phyloP scores from a whole-genome alignment of 2,888 invertebrate genomes.

The Idaea biselata region DNA sequence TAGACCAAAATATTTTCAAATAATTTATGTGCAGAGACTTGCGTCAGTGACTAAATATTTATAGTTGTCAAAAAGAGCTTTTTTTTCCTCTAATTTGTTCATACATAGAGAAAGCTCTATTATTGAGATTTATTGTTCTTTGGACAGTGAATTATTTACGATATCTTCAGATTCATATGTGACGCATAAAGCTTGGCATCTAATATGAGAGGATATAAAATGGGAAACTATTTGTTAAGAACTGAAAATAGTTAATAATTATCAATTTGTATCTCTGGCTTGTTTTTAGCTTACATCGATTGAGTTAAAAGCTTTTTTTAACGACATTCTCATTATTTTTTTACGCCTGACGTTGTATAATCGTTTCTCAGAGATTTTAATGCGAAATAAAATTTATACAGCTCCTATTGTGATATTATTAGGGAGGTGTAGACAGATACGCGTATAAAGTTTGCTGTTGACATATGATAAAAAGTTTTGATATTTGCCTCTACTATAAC shows the following conservation, averaged over 20 bases:
- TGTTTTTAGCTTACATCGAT: background rate
- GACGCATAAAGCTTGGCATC: background rate
- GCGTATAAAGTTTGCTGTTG: background rate
- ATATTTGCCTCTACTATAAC: background rate
- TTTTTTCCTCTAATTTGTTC: conserved; percentile 5
- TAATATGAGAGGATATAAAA: background rate
- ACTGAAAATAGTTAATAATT: background rate
- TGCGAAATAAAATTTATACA: conserved; percentile 1
- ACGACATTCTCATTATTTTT: background rate
- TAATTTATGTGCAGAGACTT: conserved; percentile 49
- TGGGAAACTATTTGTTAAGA: background rate
- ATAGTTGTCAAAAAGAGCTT: conserved; percentile 20
- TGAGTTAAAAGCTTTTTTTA: background rate
- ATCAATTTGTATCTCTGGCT: background rate
- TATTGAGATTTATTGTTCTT: conserved; percentile 1
- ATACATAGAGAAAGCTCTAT: conserved; percentile 7
- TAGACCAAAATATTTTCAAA: conserved; percentile 40
- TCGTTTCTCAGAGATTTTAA: conserved; percentile 7
- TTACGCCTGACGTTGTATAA: conserved; percentile 4
- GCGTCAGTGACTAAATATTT: conserved; percentile 46
- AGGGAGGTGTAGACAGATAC: conserved; percentile 11
- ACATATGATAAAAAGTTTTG: background rate
- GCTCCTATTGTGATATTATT: conserved; percentile 28
- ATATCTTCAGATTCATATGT: background rate
- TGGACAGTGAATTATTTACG: background rate